phyloP scores from a whole-genome alignment of 2,113 vertebrate genomes.

The Vulpes vulpes region DNA sequence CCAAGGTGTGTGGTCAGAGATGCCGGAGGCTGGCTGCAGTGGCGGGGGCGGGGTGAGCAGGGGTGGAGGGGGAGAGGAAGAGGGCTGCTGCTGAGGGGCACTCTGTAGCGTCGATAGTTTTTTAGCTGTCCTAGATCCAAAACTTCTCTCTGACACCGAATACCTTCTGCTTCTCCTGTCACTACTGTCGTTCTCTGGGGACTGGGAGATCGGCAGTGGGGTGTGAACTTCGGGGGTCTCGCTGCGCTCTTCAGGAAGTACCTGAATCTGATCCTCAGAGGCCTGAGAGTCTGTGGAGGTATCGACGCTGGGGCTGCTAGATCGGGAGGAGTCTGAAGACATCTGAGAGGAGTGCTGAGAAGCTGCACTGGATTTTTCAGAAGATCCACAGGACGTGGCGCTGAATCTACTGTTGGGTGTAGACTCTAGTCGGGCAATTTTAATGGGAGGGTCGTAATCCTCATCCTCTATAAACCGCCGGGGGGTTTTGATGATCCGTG shows the following conservation, averaged over 20 bases:
- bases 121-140: constrained; percentile 91
- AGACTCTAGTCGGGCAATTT: constrained; percentile 94
- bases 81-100: constrained; percentile 91
- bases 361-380: constrained; percentile 93
- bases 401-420: constrained; percentile 94
- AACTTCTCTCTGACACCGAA: constrained; percentile 87
- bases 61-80: constrained; percentile 96
- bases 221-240: constrained; percentile 90
- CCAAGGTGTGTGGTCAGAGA: constrained; percentile 95
- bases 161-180: constrained; percentile 92
- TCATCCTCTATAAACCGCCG: constrained; percentile 99
- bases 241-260: constrained; percentile 91
- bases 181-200: constrained; percentile 87
- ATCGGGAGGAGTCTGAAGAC: constrained; percentile 97
- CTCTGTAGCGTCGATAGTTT: constrained; percentile 91
- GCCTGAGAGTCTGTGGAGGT: constrained; percentile 98
- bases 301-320: constrained; percentile 97
- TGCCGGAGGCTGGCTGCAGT: constrained; percentile 88
- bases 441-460: constrained; percentile 94
- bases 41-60: constrained; percentile 94
- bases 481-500: constrained; percentile 98
- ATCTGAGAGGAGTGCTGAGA: constrained; percentile 98
- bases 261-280: constrained; percentile 94
- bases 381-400: constrained; percentile 95
- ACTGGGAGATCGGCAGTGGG: constrained; percentile 90